A percentile compares a stretch with the other conserved stretches of the same genome.
Conservation (phyloP, 2,113 vertebrate genomes). For the Gadus chalcogrammus region DNA sequence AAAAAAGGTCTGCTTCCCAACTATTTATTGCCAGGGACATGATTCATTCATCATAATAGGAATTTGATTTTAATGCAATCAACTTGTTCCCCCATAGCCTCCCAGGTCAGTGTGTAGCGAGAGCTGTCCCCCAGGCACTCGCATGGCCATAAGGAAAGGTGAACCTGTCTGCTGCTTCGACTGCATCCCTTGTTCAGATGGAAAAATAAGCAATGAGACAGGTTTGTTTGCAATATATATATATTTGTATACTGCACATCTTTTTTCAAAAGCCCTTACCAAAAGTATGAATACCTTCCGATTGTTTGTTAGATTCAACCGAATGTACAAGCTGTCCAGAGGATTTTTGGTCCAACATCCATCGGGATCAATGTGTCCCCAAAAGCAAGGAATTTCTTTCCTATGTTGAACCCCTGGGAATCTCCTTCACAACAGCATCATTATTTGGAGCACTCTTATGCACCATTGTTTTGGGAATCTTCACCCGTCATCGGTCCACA, state of each 20-base stretch:
- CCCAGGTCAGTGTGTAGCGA: conserved; percentile 1
- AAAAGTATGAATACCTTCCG: neutral
- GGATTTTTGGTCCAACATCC: conserved; percentile 60
- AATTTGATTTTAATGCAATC: conserved; percentile 20
- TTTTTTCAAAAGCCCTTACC: too few relatives aligned
- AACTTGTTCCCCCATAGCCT: neutral
- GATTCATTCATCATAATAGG: neutral
- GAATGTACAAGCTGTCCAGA: conserved; percentile 53
- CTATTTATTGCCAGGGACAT: too few relatives aligned
- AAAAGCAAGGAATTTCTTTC: conserved; percentile 68
- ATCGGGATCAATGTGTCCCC: conserved; percentile 48
- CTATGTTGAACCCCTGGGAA: conserved; percentile 54
- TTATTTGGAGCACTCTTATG: conserved; percentile 51
- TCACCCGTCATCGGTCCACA: conserved; percentile 53
- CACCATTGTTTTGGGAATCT: conserved; percentile 43
- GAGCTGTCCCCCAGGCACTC: neutral
- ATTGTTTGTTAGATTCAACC: conserved; percentile 50
- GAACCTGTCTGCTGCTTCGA: conserved; percentile 67
- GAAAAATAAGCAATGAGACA: conserved; percentile 54
- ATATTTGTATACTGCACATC: neutral
- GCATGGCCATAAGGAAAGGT: conserved; percentile 29
- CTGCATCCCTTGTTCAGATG: conserved; percentile 65
- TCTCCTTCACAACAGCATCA: conserved; percentile 53
- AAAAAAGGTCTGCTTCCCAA: conserved; percentile 23
- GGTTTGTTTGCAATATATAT: conserved; percentile 39